phyloP scores from a whole-genome alignment of 53 echinoderm and acorn worm species.

The Crossaster papposus region DNA sequence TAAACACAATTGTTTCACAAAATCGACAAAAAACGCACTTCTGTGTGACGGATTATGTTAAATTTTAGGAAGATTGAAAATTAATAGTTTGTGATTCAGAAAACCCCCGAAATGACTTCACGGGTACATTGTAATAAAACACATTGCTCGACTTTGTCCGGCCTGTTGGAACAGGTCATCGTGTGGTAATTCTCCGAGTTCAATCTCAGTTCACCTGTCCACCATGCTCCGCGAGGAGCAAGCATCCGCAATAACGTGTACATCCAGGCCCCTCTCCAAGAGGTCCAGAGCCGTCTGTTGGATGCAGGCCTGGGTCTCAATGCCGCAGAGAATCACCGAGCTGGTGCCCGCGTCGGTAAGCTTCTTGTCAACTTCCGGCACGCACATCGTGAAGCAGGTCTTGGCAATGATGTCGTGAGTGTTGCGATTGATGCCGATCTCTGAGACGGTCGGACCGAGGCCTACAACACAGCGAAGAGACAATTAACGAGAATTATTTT shows the following conservation, averaged over 20 bases:
- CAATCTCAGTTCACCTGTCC: conserved; percentile 71
- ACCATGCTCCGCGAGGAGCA: conserved; percentile 97
- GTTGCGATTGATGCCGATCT: conserved; percentile 72
- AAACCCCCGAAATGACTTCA: too few species aligned
- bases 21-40: too few species aligned
- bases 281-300: conserved; percentile 93
- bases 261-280: conserved; percentile 83
- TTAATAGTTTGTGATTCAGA: too few species aligned
- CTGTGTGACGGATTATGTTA: too few species aligned
- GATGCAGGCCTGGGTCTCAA: conserved; percentile 93
- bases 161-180: too few species aligned
- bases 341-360: conserved; percentile 67
- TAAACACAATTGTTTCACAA: too few species aligned
- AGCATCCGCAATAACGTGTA: conserved; percentile 93
- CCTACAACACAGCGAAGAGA: conserved; percentile 42
- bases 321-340: conserved; percentile 93
- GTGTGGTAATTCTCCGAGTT: too few species aligned
- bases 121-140: too few species aligned
- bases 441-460: conserved; percentile 85
- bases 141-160: too few species aligned
- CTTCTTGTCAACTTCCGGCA: conserved; percentile 77
- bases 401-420: conserved; percentile 73
- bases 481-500: too few species aligned
- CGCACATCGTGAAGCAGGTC: conserved; percentile 95
- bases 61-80: too few species aligned